phyloP scores from a whole-genome alignment of 2,888 invertebrate genomes.

The Pimpla rufipes region DNA sequence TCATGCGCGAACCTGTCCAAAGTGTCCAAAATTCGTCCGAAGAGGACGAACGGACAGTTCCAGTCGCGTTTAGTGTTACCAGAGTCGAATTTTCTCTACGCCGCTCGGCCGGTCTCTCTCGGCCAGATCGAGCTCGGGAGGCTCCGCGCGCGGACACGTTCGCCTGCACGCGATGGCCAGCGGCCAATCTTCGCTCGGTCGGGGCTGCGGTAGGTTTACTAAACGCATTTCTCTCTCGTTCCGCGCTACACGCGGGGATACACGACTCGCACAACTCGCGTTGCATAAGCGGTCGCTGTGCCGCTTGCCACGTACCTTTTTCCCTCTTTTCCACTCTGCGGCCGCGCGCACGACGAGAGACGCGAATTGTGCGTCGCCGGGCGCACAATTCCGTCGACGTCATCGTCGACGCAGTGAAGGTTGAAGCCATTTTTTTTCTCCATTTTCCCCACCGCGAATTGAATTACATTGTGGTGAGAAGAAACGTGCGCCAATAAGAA shows the following conservation, averaged over 20 bases:
- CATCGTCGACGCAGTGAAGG: slow-evolving; percentile 1
- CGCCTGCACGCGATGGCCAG: slow-evolving; percentile 18
- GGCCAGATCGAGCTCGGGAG: slow-evolving; percentile 6
- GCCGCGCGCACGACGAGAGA: not conserved
- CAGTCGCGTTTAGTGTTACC: too few relatives aligned
- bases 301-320: slow-evolving; percentile 10
- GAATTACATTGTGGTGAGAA: slow-evolving; percentile 24
- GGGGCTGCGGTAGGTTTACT: slow-evolving; percentile 32
- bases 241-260: not conserved
- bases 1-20: too few relatives aligned
- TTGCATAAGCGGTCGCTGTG: slow-evolving; percentile 21
- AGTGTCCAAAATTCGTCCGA: too few relatives aligned
- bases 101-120: too few relatives aligned
- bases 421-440: not conserved
- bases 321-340: not conserved
- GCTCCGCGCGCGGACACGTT: slow-evolving; percentile 1
- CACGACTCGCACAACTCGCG: slow-evolving; percentile 15
- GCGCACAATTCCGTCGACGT: slow-evolving; percentile 5
- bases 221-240: slow-evolving; percentile 20
- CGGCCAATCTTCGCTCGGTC: slow-evolving; percentile 16
- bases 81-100: too few relatives aligned
- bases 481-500: not conserved
- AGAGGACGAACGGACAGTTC: too few relatives aligned
- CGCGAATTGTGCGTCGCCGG: not conserved
- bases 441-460: not conserved